Percentiles rank a stretch among this genome's conserved stretches.
Conservation (phyloP, 2,797 vertebrate species). For the Kryptolebias ocellatus region DNA sequence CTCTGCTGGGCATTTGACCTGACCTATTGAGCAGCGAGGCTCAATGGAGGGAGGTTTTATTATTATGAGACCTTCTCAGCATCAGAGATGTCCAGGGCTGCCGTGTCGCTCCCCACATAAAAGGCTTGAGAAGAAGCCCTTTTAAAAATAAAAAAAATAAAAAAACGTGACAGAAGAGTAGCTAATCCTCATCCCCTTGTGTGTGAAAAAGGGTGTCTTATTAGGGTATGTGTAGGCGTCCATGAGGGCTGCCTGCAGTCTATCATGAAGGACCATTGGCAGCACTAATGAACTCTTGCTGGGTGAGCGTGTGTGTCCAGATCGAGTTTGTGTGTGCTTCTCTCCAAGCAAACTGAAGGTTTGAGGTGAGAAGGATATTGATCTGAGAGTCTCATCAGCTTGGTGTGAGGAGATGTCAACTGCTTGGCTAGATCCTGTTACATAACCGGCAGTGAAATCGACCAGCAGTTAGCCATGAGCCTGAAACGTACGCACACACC, state of each 20-base stretch:
- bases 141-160: slow-evolving; percentile 30
- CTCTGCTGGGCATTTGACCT: slow-evolving; percentile 51
- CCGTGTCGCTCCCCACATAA: slow-evolving; percentile 46
- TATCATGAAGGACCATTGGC: slow-evolving; percentile 61
- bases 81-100: slow-evolving; percentile 53
- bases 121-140: slow-evolving; percentile 55
- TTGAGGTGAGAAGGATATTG: slow-evolving; percentile 71
- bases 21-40: slow-evolving; percentile 52
- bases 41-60: slow-evolving; percentile 50
- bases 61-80: slow-evolving; percentile 53
- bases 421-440: slow-evolving; percentile 61
- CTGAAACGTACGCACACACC: slow-evolving; percentile 2
- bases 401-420: slow-evolving; percentile 66
- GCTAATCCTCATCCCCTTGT: slow-evolving; percentile 65
- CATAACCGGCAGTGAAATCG: slow-evolving; percentile 65
- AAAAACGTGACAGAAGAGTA: slow-evolving; percentile 58
- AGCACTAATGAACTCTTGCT: slow-evolving; percentile 68
- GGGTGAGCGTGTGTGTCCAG: slow-evolving; percentile 20
- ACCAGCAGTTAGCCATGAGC: slow-evolving; percentile 48
- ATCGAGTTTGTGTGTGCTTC: slow-evolving; percentile 38
- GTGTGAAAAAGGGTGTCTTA: slow-evolving; percentile 46
- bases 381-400: slow-evolving; percentile 74
- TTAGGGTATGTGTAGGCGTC: slow-evolving; percentile 59
- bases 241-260: slow-evolving; percentile 64
- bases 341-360: slow-evolving; percentile 59